Conservation (phyloP, 2,797 vertebrate genomes). For the Girardinus metallicus region DNA sequence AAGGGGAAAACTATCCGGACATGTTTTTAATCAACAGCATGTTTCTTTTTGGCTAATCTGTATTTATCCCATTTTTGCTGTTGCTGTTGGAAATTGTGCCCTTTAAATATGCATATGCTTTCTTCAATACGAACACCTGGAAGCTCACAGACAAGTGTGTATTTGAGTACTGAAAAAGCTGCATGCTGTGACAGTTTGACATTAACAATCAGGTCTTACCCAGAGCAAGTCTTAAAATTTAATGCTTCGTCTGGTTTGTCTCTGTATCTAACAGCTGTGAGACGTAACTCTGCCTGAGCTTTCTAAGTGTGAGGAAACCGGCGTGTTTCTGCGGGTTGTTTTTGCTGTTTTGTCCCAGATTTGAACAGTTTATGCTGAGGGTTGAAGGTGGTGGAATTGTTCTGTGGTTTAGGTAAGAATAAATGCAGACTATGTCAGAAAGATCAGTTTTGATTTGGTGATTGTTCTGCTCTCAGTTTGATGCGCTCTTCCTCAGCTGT, state of each 20-base stretch:
- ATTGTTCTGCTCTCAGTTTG: conserved; percentile 31
- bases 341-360: conserved; percentile 34
- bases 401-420: conserved; percentile 13
- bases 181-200: conserved; percentile 64
- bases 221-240: conserved; percentile 31
- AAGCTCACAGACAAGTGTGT: conserved; percentile 31
- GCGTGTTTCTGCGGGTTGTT: conserved; percentile 42
- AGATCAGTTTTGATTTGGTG: conserved; percentile 33
- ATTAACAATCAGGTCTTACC: conserved; percentile 39
- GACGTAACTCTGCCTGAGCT: conserved; percentile 35
- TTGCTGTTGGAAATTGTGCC: background rate
- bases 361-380: conserved; percentile 50
- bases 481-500: conserved; percentile 45
- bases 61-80: conserved; percentile 9
- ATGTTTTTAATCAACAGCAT: conserved; percentile 68
- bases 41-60: conserved; percentile 45
- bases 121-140: conserved; percentile 12
- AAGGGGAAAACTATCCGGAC: conserved; percentile 65
- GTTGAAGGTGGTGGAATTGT: conserved; percentile 61
- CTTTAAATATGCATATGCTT: background rate
- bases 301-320: conserved; percentile 15
- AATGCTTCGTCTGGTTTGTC: conserved; percentile 46
- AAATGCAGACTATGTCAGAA: conserved; percentile 41
- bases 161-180: conserved; percentile 25
- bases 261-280: conserved; percentile 51